Evolutionary conservation across 2,113 vertebrate species (phyloP), one percentile per base, ranked within the genome.

Genomic region (Aldabrachelys gigantea): DNA sequence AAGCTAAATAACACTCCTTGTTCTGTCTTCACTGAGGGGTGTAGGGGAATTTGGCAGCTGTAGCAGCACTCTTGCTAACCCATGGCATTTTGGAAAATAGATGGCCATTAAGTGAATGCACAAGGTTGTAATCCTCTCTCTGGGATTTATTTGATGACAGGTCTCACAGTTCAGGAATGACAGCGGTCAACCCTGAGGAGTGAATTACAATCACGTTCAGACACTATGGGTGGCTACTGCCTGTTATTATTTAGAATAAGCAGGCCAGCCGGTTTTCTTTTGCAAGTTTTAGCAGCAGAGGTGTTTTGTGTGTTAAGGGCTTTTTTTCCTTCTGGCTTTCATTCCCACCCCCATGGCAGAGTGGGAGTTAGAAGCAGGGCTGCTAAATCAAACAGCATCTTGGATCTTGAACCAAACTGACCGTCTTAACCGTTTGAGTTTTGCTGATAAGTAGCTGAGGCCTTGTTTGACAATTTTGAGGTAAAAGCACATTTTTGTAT

Each of bases 81-180:
- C 57, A 35, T 75, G 53, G 72, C n/a, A 53, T 88, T 72, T 27
- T 41, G 85, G 87, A 78, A 82, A 95, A 95, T 62, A 95, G 87
- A 92, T 56, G 53, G 5, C 76, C 50, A 83, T 76, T 94, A 88
- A 86, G 4, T 62, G 35, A 44, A 80, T 2, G 3, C n/a, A 47
- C 69, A 89, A 90, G 83, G 47, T 90, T 96, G 82, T 90, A 94
- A 82, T 96, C 89, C 50, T 95, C 56, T 93, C 82, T 53, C 82
- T 59, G 82, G 85, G 84, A 93, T 54, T 82, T 81, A 5, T 84
- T 44, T 65, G 76, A 96, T 91, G 53, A 89, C 80, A 87, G 29
- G 84, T 65, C 38, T 96, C n/a, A 72, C 10, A 49, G 59, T 79
- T 91, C 82, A 96, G 53, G 93, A 95, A 93, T 87, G 82, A 38